A percentile compares a stretch with the other conserved stretches of the same genome.
These are phyloP conservation scores for Hoplodrina blanda DNA, from an alignment of 2,888 invertebrate species.

Conservation along the genomic window DNA sequence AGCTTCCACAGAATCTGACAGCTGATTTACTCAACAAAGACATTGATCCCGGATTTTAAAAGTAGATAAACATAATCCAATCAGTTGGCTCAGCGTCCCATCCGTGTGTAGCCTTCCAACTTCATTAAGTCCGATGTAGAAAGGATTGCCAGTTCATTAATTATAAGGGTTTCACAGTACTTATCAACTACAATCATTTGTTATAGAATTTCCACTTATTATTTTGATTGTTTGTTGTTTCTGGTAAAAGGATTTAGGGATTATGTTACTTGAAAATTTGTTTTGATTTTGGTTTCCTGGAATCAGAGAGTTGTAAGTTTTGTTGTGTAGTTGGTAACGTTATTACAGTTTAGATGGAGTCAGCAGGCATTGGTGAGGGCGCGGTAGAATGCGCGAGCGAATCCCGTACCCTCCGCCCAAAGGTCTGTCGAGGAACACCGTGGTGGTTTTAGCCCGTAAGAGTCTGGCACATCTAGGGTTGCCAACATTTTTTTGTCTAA, in stretches of 20 bases:
- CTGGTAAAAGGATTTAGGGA: conserved; percentile 41
- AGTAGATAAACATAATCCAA: neutral
- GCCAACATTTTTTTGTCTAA: no score
- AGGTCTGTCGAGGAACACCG: no score
- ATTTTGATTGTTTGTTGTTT: conserved; percentile 60
- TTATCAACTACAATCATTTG: conserved; percentile 73
- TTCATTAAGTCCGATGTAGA: conserved; percentile 82
- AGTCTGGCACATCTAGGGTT: no score
- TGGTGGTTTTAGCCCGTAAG: no score
- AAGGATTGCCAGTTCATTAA: conserved; percentile 88
- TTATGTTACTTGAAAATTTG: conserved; percentile 31
- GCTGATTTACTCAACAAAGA: neutral
- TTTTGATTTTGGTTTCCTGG: conserved; percentile 12
- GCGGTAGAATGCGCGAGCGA: no score
- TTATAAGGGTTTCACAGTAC: conserved; percentile 83
- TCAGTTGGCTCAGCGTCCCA: conserved; percentile 8
- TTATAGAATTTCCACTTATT: conserved; percentile 71
- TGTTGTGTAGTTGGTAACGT: neutral
- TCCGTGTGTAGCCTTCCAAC: conserved; percentile 69
- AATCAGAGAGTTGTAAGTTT: conserved; percentile 5
- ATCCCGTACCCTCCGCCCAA: no score
- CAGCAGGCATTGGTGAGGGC: no score
- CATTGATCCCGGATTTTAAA: neutral
- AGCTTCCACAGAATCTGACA: neutral
- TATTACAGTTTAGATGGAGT: no score